These are phyloP conservation scores for Phortica magna DNA, from an alignment of 2,888 invertebrate species.

Conservation along the genomic window DNA sequence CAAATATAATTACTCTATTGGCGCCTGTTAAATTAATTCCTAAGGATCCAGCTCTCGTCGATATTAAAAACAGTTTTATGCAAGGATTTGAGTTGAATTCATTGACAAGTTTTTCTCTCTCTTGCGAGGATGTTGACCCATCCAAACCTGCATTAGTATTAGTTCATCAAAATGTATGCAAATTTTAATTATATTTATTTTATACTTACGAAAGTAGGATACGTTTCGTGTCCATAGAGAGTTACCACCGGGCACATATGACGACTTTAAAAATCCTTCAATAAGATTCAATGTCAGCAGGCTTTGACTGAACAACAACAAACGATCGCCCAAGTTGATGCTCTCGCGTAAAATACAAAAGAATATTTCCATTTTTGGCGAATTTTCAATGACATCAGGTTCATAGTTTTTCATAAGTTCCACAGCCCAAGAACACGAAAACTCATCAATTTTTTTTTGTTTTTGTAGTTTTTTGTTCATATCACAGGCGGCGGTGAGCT, in stretches of 20 bases:
- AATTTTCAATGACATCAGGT: slow-evolving; percentile 93
- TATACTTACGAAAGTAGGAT: slow-evolving; percentile 92
- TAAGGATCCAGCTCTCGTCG: slow-evolving; percentile 96
- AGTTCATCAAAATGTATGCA: too few species aligned
- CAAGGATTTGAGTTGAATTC: slow-evolving; percentile 94
- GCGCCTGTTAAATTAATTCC: slow-evolving; percentile 99
- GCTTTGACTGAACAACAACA: slow-evolving; percentile 97
- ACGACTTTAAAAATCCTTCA: slow-evolving; percentile 92
- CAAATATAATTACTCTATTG: slow-evolving; percentile 97
- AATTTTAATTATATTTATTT: slow-evolving; percentile 56
- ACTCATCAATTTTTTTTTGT: slow-evolving; percentile 83
- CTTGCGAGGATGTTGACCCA: slow-evolving; percentile 95
- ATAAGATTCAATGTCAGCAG: slow-evolving; percentile 96
- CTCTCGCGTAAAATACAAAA: slow-evolving; percentile 95
- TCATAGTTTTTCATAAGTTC: slow-evolving; percentile 91
- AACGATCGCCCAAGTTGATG: slow-evolving; percentile 90
- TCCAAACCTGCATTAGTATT: slow-evolving; percentile 85
- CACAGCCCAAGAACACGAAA: slow-evolving; percentile 93
- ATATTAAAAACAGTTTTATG: slow-evolving; percentile 94
- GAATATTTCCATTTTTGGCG: slow-evolving; percentile 96
- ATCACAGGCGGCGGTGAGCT: slow-evolving; percentile 45
- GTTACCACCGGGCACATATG: slow-evolving; percentile 83
- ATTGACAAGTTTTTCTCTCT: slow-evolving; percentile 96
- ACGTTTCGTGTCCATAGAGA: slow-evolving; percentile 91
- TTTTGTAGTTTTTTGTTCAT: slow-evolving; percentile 79